Percentiles rank a stretch among this genome's conserved stretches.
Evolutionary conservation across 1,140 invertebrate genomes (phyloP).

Genomic region (Solenopsis invicta): DNA sequence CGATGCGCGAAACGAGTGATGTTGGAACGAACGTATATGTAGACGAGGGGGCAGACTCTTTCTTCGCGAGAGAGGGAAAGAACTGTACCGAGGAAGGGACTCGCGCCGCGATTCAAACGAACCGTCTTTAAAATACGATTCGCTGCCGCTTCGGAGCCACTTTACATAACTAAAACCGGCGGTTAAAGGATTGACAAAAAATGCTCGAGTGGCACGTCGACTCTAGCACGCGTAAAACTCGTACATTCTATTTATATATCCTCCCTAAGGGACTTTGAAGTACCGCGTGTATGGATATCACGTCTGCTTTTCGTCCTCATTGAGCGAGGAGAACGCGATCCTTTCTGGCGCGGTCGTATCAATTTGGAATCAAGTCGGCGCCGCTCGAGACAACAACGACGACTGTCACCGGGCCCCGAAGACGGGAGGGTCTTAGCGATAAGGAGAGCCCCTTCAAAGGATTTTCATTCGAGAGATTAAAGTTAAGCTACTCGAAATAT

Average conservation of each 20-base stretch:
- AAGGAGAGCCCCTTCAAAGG: constrained; percentile 63
- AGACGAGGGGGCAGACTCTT: background rate
- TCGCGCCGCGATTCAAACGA: background rate
- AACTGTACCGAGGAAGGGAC: background rate
- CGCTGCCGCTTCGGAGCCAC: background rate
- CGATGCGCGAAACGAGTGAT: background rate
- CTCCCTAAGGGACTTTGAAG: constrained; percentile 36
- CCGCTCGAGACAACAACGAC: constrained; percentile 77
- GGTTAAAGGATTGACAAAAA: constrained; percentile 44
- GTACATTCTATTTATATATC: constrained; percentile 54
- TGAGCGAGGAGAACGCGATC: constrained; percentile 61
- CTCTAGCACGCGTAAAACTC: constrained; percentile 46
- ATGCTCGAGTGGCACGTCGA: constrained; percentile 27
- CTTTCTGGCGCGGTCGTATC: constrained; percentile 72
- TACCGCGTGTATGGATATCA: constrained; percentile 46
- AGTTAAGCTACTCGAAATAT: constrained; percentile 12
- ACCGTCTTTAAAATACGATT: background rate
- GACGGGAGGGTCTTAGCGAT: constrained; percentile 72
- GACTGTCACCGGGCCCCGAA: constrained; percentile 74
- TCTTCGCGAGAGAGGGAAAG: background rate
- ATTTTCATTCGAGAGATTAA: constrained; percentile 51
- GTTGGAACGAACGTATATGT: no score
- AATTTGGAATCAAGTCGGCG: constrained; percentile 71
- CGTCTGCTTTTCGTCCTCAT: constrained; percentile 76
- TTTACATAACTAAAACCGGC: constrained; percentile 12